Evolutionary conservation across 2,113 vertebrate genomes (phyloP), one percentile per base, ranked within the genome.

Genomic region (Cyprinodon brontotheroides): DNA sequence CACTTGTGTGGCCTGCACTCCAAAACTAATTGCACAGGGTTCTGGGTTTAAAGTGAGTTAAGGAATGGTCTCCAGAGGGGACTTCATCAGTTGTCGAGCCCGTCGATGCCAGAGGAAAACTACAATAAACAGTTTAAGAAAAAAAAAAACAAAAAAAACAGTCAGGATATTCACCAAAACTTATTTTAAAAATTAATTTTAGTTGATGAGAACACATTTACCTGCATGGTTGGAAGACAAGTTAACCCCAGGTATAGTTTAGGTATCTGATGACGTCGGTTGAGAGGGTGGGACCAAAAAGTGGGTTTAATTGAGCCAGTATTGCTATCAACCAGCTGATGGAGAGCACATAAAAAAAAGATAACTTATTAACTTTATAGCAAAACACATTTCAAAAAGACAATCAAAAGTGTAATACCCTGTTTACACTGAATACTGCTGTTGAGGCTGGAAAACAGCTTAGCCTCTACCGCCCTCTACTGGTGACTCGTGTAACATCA

Each of bases 321-420:
- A 99, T 97, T 11, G 98, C 97, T 90, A 99, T 99, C 87, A 99
- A 94, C 98, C 98, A 99, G 89, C 98, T 98, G 90, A 89, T 37
- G 36, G 60, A 80, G 6, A 80, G 39, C 87, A 29, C 0, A 79
- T 6, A 69, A 10, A 50, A 10, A 50, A 43, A 13, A 62, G 68
- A 11, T 61, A 0, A 10, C 4, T 3, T 36, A 6, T 67, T 11
- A 71, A 59, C 41, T 66, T 17, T 20, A 66, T 37, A 41, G 78
- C 2, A 64, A 71, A 45, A 59, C 20, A 59, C 9, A 72, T 8
- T 12, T 37, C 41, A 36, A 22, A 53, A 38, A 3, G 53, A 65
- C 7, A 57, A 4, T 20, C 2, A n/a, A 62, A 75, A 68, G 9
- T 0, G 0, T 5, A 0, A 39, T 10, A 53, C 36, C 1, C 1